Conservation (phyloP, 2,888 invertebrate species). For the Pseudanteris insignis region DNA sequence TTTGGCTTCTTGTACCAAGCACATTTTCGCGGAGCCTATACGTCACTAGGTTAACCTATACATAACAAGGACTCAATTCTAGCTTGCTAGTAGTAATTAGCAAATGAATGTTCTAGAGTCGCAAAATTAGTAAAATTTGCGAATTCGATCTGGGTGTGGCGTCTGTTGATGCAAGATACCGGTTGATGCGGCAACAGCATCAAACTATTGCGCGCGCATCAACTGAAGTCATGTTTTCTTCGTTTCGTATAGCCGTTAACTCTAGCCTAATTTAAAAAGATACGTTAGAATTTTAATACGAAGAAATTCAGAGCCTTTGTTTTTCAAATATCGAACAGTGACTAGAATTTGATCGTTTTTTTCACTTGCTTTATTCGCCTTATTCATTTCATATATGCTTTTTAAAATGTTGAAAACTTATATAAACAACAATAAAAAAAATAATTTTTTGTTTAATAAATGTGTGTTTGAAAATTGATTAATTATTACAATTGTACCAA, state of each 20-base stretch:
- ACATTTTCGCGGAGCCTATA: too few species aligned
- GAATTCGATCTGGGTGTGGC: constrained; percentile 57
- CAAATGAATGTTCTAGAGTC: too few species aligned
- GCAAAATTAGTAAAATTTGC: constrained; percentile 10
- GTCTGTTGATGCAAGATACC: constrained; percentile 49
- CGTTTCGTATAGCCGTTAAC: constrained; percentile 11
- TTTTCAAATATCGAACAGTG: constrained; percentile 4
- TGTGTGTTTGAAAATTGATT: too few species aligned
- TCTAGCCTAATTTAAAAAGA: constrained; percentile 14
- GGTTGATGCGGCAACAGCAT: constrained; percentile 61
- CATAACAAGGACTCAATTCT: too few species aligned
- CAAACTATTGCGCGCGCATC: constrained; percentile 64
- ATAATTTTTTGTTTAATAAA: too few species aligned
- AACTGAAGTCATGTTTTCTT: constrained; percentile 21
- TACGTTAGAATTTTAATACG: constrained; percentile 23
- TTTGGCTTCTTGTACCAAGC: too few species aligned
- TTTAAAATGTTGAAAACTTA: too few species aligned
- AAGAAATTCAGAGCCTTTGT: constrained; percentile 3
- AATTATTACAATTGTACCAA: too few species aligned
- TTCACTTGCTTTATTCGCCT: neutral
- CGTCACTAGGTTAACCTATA: too few species aligned
- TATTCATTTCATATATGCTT: neutral
- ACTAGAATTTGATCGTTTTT: neutral
- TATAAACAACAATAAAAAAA: too few species aligned
- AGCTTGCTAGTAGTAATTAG: too few species aligned